Evolutionary conservation across 1,140 invertebrate species (phyloP).

Genomic region (Drosophila neocordata): DNA sequence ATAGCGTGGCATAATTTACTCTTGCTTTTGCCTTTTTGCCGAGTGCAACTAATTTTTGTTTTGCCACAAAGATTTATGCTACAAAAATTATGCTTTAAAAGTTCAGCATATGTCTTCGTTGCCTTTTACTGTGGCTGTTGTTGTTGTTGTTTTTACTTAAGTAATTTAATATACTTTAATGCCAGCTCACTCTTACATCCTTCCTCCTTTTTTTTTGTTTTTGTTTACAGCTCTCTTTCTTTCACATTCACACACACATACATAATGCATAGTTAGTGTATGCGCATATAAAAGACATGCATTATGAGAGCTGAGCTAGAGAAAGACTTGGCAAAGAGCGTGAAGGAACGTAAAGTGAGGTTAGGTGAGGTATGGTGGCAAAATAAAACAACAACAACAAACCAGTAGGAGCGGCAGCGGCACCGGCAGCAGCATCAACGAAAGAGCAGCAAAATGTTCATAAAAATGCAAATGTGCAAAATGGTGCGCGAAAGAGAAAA

Average conservation of each 20-base stretch:
- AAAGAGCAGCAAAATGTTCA: constrained; percentile 66
- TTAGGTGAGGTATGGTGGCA: not conserved
- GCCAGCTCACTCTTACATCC: constrained; percentile 29
- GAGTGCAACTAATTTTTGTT: constrained; percentile 81
- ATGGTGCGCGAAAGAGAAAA: constrained; percentile 45
- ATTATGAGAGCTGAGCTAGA: constrained; percentile 54
- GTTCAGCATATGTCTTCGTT: constrained; percentile 61
- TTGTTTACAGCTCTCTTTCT: no score
- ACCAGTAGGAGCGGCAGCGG: no score
- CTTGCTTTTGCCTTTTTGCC: constrained; percentile 60
- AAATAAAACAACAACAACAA: not conserved
- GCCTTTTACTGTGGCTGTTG: constrained; percentile 35
- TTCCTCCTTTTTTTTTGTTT: not conserved
- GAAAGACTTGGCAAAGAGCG: constrained; percentile 21
- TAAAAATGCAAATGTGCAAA: constrained; percentile 78
- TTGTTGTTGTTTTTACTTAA: constrained; percentile 52
- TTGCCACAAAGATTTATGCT: constrained; percentile 75
- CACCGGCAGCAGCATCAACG: constrained; percentile 3
- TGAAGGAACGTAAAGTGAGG: not conserved
- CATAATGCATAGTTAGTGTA: constrained; percentile 74
- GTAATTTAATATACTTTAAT: constrained; percentile 80
- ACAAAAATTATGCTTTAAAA: constrained; percentile 78
- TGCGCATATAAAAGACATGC: constrained; percentile 78
- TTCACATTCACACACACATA: constrained; percentile 28
- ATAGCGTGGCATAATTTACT: constrained; percentile 76